Conservation (phyloP, 2,797 vertebrate species). For the Rhodeus uyekii region DNA sequence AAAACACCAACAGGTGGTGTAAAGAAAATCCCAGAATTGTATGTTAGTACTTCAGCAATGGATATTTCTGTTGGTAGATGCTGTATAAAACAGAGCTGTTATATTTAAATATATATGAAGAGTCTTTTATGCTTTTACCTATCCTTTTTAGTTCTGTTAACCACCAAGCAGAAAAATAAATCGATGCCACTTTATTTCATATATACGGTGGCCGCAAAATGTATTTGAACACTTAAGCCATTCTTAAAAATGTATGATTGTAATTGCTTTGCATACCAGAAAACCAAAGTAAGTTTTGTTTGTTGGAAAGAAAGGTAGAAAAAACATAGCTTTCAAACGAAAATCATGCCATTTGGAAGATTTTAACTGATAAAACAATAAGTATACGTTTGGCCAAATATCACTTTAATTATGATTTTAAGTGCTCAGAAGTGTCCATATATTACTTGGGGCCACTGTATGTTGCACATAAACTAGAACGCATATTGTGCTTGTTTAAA, state of each 20-base stretch:
- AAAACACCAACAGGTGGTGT: slow-evolving; percentile 9
- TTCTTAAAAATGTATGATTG: slow-evolving; percentile 9
- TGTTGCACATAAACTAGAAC: neutral
- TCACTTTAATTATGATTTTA: neutral
- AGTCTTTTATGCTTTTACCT: slow-evolving; percentile 11
- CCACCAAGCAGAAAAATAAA: neutral
- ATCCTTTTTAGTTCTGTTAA: neutral
- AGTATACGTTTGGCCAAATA: neutral
- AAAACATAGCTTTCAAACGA: neutral
- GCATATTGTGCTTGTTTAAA: neutral
- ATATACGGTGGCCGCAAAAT: neutral
- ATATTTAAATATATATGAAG: slow-evolving; percentile 16
- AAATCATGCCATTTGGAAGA: neutral
- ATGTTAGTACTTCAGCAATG: neutral
- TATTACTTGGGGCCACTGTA: neutral
- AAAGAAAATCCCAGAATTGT: neutral
- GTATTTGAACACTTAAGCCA: neutral
- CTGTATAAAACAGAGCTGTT: neutral
- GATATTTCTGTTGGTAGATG: slow-evolving; percentile 6
- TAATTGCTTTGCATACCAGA: neutral
- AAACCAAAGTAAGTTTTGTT: neutral
- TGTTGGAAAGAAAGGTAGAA: neutral
- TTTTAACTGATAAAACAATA: neutral
- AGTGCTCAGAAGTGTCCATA: neutral
- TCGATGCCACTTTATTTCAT: slow-evolving; percentile 9